These are phyloP conservation scores for Vanacampus margaritifer DNA, from an alignment of 2,113 vertebrate species.

Conservation along the genomic window DNA sequence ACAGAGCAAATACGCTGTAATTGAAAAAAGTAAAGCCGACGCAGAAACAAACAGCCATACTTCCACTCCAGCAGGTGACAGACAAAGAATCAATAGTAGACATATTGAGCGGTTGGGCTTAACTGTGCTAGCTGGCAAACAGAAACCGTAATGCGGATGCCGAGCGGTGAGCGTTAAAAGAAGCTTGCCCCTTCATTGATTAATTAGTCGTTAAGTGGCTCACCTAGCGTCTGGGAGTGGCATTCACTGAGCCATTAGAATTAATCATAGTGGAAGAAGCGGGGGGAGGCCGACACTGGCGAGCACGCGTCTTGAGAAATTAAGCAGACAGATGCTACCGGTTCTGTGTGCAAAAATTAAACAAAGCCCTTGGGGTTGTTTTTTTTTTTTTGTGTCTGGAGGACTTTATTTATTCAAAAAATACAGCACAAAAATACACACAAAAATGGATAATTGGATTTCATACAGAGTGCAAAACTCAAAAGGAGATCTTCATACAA, in stretches of 20 bases:
- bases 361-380: not conserved
- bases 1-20: conserved; percentile 17
- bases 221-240: not conserved
- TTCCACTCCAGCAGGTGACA: not conserved
- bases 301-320: conserved; percentile 3
- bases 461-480: conserved; percentile 60
- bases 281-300: not conserved
- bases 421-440: conserved; percentile 71
- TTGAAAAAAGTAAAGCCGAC: conserved; percentile 15
- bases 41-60: conserved; percentile 12
- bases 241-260: not conserved
- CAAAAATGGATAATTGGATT: conserved; percentile 43
- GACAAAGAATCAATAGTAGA: not conserved
- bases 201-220: conserved; percentile 15
- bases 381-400: conserved; percentile 5
- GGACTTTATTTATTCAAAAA: conserved; percentile 75
- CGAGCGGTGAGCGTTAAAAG: not conserved
- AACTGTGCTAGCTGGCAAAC: not conserved
- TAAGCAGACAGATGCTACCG: conserved; percentile 6
- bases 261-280: not conserved
- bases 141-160: not conserved
- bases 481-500: conserved; percentile 49
- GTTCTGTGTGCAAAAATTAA: conserved; percentile 5
- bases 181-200: conserved; percentile 47
- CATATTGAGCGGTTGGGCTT: not conserved